These are phyloP conservation scores for Melinopterus prodromus DNA, from an alignment of 2,888 invertebrate genomes.

Conservation along the genomic window DNA sequence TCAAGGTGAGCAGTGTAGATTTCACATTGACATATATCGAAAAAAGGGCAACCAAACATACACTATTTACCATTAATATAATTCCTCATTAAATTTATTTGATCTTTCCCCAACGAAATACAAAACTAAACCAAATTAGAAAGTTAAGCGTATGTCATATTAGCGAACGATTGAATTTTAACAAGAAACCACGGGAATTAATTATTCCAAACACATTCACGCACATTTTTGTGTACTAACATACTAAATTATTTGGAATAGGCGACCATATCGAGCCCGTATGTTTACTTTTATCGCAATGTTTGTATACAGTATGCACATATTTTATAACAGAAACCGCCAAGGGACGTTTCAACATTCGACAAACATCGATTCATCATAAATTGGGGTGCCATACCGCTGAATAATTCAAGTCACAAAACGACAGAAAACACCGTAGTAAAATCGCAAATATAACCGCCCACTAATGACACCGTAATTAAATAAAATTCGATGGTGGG, in stretches of 20 bases:
- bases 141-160: not conserved
- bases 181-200: not conserved
- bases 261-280: not conserved
- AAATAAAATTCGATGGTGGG: constrained; percentile 33
- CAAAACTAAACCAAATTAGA: not conserved
- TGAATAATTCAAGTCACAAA: not conserved
- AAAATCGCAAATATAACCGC: not conserved
- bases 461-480: constrained; percentile 33
- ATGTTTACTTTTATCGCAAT: not conserved
- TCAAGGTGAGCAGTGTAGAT: not conserved
- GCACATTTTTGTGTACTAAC: constrained; percentile 4
- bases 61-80: not conserved
- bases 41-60: not conserved
- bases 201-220: not conserved
- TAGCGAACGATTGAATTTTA: not conserved
- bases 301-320: not conserved
- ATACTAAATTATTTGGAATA: not conserved
- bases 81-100: not conserved
- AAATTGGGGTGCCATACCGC: not conserved
- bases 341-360: not conserved
- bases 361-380: not conserved
- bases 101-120: not conserved
- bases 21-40: not conserved
- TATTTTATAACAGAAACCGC: not conserved
- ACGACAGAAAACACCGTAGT: not conserved